These are phyloP conservation scores for Helicoverpa zea DNA, from an alignment of 1,140 invertebrate genomes.

Conservation along the genomic window DNA sequence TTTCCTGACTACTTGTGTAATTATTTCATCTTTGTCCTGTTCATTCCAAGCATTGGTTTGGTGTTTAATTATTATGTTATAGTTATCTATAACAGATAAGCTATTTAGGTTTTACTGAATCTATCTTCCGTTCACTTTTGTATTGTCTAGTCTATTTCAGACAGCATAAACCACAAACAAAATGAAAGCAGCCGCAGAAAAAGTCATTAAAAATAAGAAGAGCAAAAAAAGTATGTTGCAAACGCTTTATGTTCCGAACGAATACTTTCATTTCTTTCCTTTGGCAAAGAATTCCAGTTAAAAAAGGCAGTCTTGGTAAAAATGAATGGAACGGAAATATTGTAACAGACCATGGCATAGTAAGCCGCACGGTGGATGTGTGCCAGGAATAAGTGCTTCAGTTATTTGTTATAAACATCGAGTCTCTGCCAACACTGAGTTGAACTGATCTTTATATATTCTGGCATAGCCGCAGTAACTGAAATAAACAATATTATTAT, in stretches of 20 bases:
- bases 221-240: not conserved
- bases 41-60: not conserved
- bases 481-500: conserved; percentile 28
- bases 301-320: conserved; percentile 28
- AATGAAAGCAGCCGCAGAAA: conserved; percentile 5
- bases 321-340: conserved; percentile 42
- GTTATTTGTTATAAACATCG: conserved; percentile 41
- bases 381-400: conserved; percentile 45
- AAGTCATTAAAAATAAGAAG: not conserved
- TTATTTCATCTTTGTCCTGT: not conserved
- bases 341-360: conserved; percentile 35
- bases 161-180: not conserved
- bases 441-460: conserved; percentile 43
- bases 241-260: conserved; percentile 20
- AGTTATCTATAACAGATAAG: too few relatives aligned
- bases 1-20: too few relatives aligned
- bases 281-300: conserved; percentile 33
- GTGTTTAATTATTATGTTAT: too few relatives aligned
- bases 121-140: too few relatives aligned
- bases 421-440: conserved; percentile 28
- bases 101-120: too few relatives aligned
- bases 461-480: conserved; percentile 37
- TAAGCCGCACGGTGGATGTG: conserved; percentile 39
- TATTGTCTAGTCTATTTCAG: not conserved
- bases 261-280: conserved; percentile 37